Evolutionary conservation across 2,888 invertebrate species (phyloP).

Genomic region (Myopa tessellatipennis): DNA sequence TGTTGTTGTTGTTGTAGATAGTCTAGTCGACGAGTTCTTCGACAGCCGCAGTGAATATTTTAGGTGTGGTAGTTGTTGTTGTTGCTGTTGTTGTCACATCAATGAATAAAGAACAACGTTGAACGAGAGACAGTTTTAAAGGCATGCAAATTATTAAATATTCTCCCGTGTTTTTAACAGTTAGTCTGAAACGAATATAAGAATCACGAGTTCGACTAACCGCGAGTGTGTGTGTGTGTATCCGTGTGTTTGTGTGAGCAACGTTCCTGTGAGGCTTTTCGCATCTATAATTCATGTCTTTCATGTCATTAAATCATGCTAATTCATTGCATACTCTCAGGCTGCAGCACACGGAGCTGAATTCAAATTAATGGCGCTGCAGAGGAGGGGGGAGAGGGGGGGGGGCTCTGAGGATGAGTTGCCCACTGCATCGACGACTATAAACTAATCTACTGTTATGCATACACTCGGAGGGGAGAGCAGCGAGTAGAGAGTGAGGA

Average conservation of each 20-base stretch:
- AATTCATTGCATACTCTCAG: slow-evolving; percentile 34
- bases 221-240: slow-evolving; percentile 5
- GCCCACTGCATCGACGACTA: too few species aligned
- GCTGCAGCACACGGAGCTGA: slow-evolving; percentile 20
- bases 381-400: too few species aligned
- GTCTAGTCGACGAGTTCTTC: not conserved
- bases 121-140: too few species aligned
- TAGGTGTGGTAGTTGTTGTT: not conserved
- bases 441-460: too few species aligned
- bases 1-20: not conserved
- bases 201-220: too few species aligned
- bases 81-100: not conserved
- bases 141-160: not conserved
- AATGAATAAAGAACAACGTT: too few species aligned
- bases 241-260: not conserved
- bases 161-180: not conserved
- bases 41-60: not conserved
- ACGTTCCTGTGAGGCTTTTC: not conserved
- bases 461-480: not conserved
- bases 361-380: slow-evolving; percentile 1
- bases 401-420: too few species aligned
- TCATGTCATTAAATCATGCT: slow-evolving; percentile 44
- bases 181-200: too few species aligned
- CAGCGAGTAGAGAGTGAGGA: too few species aligned
- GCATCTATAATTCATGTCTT: slow-evolving; percentile 41